A percentile compares a stretch with the other conserved stretches of the same genome.
Conservation (phyloP, 92 coral and sea anemone genomes). For the Chrysogorgia sp. region DNA sequence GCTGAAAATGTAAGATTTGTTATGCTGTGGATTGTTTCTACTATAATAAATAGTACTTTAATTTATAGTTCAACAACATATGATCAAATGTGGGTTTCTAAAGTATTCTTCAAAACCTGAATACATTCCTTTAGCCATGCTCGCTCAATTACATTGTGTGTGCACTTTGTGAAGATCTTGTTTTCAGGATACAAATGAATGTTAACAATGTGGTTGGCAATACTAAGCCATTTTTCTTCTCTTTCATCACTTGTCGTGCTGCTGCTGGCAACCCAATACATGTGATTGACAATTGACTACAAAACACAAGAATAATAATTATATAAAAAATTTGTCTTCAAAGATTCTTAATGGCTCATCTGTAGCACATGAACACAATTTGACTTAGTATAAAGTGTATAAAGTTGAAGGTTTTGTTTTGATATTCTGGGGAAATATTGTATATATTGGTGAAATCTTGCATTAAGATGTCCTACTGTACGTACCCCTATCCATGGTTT, state of each 20-base stretch:
- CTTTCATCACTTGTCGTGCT: constrained; percentile 49
- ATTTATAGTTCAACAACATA: not conserved
- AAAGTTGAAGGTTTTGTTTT: no score
- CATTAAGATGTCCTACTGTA: no score
- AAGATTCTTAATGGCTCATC: constrained; percentile 8
- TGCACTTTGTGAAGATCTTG: constrained; percentile 45
- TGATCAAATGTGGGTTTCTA: not conserved
- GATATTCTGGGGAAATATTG: no score
- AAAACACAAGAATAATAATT: constrained; percentile 3
- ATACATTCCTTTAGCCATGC: constrained; percentile 46
- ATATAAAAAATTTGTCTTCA: not conserved
- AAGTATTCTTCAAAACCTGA: not conserved
- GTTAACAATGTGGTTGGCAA: constrained; percentile 40
- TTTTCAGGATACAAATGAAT: constrained; percentile 23
- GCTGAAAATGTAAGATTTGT: not conserved
- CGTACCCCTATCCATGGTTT: constrained; percentile 50
- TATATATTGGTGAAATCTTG: no score
- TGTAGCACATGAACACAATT: constrained; percentile 5
- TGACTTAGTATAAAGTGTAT: no score
- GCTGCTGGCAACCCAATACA: constrained; percentile 55
- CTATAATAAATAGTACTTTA: not conserved
- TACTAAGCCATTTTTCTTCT: constrained; percentile 52
- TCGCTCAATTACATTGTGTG: constrained; percentile 36
- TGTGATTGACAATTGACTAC: constrained; percentile 51
- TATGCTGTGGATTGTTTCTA: not conserved